These are phyloP conservation scores for Trissonchulus latispiculum DNA, from an alignment of 2,888 invertebrate species.

Conservation along the genomic window DNA sequence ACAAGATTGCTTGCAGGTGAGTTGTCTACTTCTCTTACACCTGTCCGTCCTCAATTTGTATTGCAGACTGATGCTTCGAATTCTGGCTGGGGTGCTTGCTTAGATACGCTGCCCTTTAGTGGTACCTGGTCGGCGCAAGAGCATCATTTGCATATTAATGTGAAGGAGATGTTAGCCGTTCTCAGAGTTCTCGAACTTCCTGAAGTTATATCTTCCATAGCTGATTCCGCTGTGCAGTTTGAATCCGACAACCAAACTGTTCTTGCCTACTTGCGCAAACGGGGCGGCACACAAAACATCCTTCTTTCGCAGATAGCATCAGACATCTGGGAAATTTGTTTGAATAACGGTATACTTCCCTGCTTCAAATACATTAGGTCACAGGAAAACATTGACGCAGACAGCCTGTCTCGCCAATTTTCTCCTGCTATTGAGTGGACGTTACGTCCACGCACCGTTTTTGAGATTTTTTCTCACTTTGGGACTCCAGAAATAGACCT, in stretches of 20 bases:
- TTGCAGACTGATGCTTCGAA: background rate
- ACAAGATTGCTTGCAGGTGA: background rate
- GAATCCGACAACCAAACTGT: background rate
- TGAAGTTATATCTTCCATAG: no score
- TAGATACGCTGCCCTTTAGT: background rate
- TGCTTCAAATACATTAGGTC: background rate
- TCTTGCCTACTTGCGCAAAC: background rate
- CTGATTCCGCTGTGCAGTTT: background rate
- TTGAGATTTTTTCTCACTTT: background rate
- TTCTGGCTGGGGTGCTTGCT: background rate
- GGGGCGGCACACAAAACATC: background rate
- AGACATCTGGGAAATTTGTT: background rate
- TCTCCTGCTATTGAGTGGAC: background rate
- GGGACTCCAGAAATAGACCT: background rate
- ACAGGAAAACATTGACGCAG: background rate
- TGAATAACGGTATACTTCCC: background rate
- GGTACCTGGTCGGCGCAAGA: background rate
- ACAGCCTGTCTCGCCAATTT: background rate
- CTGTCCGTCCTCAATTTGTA: background rate
- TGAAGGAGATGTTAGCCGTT: background rate
- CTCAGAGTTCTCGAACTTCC: no score
- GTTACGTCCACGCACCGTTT: background rate
- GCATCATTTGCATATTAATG: background rate
- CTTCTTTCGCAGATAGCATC: background rate
- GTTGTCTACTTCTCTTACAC: background rate